These are phyloP conservation scores for Torymus tubicola DNA, from an alignment of 2,888 invertebrate species.

Conservation along the genomic window DNA sequence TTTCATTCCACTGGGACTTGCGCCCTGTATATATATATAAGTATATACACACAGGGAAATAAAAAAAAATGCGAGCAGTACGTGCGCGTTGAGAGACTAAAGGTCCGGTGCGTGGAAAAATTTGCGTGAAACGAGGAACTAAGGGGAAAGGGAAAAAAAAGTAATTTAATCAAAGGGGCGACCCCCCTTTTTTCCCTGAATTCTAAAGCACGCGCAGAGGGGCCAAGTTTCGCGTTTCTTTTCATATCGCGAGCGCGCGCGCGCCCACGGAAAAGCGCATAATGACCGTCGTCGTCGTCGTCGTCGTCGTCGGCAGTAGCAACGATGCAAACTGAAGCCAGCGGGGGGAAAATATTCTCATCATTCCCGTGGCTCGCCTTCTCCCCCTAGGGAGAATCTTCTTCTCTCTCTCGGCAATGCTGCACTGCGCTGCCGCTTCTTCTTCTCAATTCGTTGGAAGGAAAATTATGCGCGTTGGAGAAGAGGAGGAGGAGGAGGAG, in stretches of 20 bases:
- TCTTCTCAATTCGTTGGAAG: conserved; percentile 39
- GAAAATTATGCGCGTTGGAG: conserved; percentile 32
- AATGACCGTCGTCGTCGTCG: conserved; percentile 45
- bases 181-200: conserved; percentile 51
- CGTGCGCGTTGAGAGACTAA: background rate
- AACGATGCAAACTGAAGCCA: conserved; percentile 17
- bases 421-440: conserved; percentile 8
- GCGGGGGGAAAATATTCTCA: conserved; percentile 45
- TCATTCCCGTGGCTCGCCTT: conserved; percentile 20
- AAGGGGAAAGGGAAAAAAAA: conserved; percentile 14
- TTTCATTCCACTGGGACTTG: conserved; percentile 14
- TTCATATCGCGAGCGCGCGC: conserved; percentile 12
- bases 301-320: too few species aligned
- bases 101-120: conserved; percentile 18
- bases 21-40: background rate
- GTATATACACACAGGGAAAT: conserved; percentile 12
- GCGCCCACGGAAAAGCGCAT: conserved; percentile 25
- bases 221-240: conserved; percentile 46
- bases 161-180: conserved; percentile 58
- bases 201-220: conserved; percentile 36
- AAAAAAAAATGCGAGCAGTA: background rate
- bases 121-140: conserved; percentile 1
- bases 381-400: conserved; percentile 45
- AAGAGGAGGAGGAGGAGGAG: conserved; percentile 1
- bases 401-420: background rate